A percentile compares a stretch with the other conserved stretches of the same genome.
Conservation (phyloP, 2,113 vertebrate species). For the Halichoeres trimaculatus region DNA sequence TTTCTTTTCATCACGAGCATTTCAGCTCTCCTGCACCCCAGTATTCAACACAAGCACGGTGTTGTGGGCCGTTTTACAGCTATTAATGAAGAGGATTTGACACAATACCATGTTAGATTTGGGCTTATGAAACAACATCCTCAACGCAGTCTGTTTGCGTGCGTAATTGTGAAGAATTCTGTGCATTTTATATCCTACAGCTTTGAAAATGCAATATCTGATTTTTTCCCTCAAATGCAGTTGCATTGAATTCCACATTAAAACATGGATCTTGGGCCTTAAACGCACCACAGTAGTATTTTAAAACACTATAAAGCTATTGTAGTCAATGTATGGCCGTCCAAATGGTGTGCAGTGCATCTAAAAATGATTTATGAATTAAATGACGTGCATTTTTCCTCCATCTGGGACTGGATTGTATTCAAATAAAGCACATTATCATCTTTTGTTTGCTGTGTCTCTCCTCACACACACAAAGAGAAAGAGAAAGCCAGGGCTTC, state of each 20-base stretch:
- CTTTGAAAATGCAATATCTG: background rate
- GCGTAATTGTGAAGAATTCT: background rate
- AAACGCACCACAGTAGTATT: conserved; percentile 10
- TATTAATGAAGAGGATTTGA: conserved; percentile 9
- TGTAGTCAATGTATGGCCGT: background rate
- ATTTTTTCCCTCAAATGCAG: background rate
- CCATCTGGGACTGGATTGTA: conserved; percentile 67
- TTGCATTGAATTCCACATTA: conserved; percentile 3
- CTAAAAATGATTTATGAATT: conserved; percentile 60
- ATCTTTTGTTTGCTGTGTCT: conserved; percentile 73
- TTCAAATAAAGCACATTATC: conserved; percentile 77
- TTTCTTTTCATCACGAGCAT: conserved; percentile 58
- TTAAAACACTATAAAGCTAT: background rate
- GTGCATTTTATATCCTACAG: background rate
- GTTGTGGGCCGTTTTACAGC: background rate
- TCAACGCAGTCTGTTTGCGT: background rate
- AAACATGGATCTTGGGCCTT: background rate
- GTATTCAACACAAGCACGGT: conserved; percentile 13
- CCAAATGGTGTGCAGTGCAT: conserved; percentile 14
- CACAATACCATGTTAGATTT: background rate
- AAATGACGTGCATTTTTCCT: conserved; percentile 33
- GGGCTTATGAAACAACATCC: background rate
- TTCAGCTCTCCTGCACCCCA: conserved; percentile 34
- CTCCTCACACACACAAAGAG: conserved; percentile 49
- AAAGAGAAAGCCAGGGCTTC: conserved; percentile 52